Evolutionary conservation across 1,140 invertebrate species (phyloP), one percentile per base, ranked within the genome.

Genomic region (Tribolium castaneum): DNA sequence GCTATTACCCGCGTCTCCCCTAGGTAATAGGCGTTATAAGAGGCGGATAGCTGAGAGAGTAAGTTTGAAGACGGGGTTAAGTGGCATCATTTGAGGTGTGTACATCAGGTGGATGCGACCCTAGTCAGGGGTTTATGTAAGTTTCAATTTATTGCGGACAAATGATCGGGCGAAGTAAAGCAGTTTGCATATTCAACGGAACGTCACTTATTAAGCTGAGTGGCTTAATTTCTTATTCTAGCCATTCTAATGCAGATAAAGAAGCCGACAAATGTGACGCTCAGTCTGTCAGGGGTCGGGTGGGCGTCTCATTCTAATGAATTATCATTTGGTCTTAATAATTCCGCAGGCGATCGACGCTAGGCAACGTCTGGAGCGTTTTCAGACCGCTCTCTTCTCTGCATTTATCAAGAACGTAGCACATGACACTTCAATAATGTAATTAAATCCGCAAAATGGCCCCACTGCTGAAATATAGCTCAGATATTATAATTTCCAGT

Each of bases 401-500:
- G 81, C 84, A 85, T 86, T 86, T 84, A 85, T 86, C 84, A 86
- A 85, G 82, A 80, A 84, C 80, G 82, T 78, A 83, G 83, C 83
- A 85, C 84, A 85, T 85, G 85, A 85, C 84, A 86, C 84, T 86
- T 86, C 84, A 85, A 86, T 86, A 86, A 86, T 84, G 85, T 85
- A 86, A 86, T 86, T 86, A 85, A 86, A 86, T 85, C 84, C 83
- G 80, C 85, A 85, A 81, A 85, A 86, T 84, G 83, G 83, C 84
- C 83, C 81, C 79, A 77, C 80, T 76, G 78, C 81, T 86, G 84
- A 86, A 84, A 85, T 85, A 86, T 86, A 78, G 83, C 84, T 70
- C 75, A 76, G 83, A 84, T 85, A 86, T 86, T 85, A 83, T 86
- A 84, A 84, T 86, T 84, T 82, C 81, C 81, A 84, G 79, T 81